phyloP scores from a whole-genome alignment of 2,797 vertebrate genomes.

The Parotocinclus haroldoi region DNA sequence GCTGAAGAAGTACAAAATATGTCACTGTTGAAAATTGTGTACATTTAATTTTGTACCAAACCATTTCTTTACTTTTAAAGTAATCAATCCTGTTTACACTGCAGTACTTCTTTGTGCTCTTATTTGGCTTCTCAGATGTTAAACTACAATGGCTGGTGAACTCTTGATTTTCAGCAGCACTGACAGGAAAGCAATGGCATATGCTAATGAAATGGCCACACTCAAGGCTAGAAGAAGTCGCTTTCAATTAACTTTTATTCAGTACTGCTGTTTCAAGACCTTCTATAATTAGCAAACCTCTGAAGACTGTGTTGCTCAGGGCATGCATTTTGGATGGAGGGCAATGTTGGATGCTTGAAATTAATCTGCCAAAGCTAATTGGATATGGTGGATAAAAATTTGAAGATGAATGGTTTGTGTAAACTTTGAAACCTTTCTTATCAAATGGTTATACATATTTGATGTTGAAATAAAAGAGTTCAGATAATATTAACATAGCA shows the following conservation, averaged over 20 bases:
- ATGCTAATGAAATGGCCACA: slow-evolving; percentile 27
- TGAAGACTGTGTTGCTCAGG: slow-evolving; percentile 23
- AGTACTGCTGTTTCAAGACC: slow-evolving; percentile 4
- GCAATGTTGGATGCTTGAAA: slow-evolving; percentile 8
- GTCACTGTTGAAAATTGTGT: too few relatives aligned
- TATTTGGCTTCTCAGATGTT: slow-evolving; percentile 1
- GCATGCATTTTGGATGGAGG: slow-evolving; percentile 23
- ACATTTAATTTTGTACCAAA: too few relatives aligned
- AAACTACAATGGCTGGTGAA: slow-evolving; percentile 1
- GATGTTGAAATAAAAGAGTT: too few relatives aligned
- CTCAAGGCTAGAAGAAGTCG: slow-evolving; percentile 34
- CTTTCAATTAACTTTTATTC: slow-evolving; percentile 43
- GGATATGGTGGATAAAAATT: slow-evolving; percentile 11
- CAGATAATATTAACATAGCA: too few relatives aligned
- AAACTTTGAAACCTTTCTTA: slow-evolving; percentile 13
- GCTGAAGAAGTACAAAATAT: too few relatives aligned
- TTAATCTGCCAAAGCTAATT: slow-evolving; percentile 33
- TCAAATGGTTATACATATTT: background rate
- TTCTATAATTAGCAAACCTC: slow-evolving; percentile 27
- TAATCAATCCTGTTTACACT: too few relatives aligned
- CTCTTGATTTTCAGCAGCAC: slow-evolving; percentile 13
- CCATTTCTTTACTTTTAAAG: too few relatives aligned
- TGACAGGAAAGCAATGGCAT: slow-evolving; percentile 2
- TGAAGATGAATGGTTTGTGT: slow-evolving; percentile 7
- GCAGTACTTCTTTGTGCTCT: background rate